Conservation (phyloP, 2,888 invertebrate genomes). For the Eupithecia centaureata region DNA sequence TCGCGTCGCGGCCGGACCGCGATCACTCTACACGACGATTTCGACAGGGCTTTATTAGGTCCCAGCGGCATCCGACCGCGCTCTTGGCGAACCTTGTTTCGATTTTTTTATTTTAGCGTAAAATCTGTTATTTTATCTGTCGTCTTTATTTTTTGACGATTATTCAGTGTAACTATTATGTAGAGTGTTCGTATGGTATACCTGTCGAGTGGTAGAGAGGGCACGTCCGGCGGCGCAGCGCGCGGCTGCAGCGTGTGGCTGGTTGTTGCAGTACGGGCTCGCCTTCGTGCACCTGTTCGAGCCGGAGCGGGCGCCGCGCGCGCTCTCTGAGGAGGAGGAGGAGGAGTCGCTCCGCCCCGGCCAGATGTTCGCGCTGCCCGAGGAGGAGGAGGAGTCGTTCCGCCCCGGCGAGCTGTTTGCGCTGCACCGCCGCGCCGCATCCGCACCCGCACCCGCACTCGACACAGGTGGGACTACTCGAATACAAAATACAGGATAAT, state of each 20-base stretch:
- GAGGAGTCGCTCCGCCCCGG: conserved; percentile 25
- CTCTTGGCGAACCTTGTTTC: too few species aligned
- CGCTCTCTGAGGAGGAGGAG: conserved; percentile 61
- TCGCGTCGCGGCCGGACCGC: not conserved
- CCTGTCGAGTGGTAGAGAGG: too few species aligned
- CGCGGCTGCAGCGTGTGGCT: too few species aligned
- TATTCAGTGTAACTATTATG: too few species aligned
- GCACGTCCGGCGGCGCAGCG: too few species aligned
- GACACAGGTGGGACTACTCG: conserved; percentile 39
- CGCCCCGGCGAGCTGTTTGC: conserved; percentile 87
- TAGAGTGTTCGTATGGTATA: too few species aligned
- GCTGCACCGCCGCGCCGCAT: conserved; percentile 58
- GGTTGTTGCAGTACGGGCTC: conserved; percentile 86
- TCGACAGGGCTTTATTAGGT: too few species aligned
- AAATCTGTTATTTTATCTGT: too few species aligned
- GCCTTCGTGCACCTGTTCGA: conserved; percentile 88
- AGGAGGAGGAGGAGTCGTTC: conserved; percentile 83
- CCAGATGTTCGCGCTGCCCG: conserved; percentile 8
- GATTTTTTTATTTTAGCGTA: too few species aligned
- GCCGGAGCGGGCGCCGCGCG: conserved; percentile 61
- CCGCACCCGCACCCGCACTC: conserved; percentile 31
- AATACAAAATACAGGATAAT: too few species aligned
- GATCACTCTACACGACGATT: not conserved
- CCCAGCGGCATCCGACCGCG: too few species aligned
- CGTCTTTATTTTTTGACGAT: too few species aligned